Percentiles rank a stretch among this genome's conserved stretches.
phyloP scores from a whole-genome alignment of 2,113 vertebrate genomes.

The Tragelaphus scriptus region DNA sequence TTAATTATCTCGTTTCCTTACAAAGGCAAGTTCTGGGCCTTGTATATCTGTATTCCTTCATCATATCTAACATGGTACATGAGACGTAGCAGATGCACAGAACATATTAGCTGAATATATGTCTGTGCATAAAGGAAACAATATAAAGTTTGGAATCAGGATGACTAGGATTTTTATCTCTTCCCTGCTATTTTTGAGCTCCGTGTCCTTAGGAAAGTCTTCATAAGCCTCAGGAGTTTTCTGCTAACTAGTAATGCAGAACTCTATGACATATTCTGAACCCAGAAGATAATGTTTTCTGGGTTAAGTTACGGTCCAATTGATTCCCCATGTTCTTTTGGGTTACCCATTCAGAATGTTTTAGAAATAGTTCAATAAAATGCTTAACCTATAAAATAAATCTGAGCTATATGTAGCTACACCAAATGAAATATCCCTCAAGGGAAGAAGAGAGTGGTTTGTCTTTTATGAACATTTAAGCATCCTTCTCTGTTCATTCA shows the following conservation, averaged over 20 bases:
- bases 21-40: background rate
- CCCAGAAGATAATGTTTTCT: background rate
- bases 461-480: background rate
- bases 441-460: background rate
- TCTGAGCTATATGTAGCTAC: background rate
- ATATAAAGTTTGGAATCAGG: background rate
- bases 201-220: background rate
- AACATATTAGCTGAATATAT: background rate
- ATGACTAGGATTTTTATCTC: background rate
- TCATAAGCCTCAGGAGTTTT: background rate
- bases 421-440: background rate
- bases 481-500: background rate
- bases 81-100: background rate
- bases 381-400: background rate
- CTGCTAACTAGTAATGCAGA: background rate
- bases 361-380: conserved; percentile 9
- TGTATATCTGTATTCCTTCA: background rate
- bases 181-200: background rate
- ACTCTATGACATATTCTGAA: background rate
- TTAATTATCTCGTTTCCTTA: background rate
- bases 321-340: background rate
- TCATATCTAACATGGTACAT: background rate
- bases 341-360: background rate
- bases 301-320: background rate
- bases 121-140: background rate